phyloP scores from a whole-genome alignment of 2,888 invertebrate genomes.

The Ariolimax columbianus region DNA sequence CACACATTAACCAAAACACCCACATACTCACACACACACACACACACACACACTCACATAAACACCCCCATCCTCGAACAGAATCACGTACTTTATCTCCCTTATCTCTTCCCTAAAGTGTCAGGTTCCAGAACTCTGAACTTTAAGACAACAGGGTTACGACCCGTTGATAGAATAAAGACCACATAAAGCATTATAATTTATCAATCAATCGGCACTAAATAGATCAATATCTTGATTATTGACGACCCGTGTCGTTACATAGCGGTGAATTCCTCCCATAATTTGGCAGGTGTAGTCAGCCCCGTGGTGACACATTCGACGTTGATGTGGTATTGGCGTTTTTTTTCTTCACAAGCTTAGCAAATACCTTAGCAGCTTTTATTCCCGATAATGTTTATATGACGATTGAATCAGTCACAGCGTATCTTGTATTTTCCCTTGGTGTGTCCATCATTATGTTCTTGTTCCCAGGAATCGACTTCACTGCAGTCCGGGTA shows the following conservation, averaged over 20 bases:
- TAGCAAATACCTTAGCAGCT: constrained; percentile 1
- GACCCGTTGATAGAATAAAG: neutral
- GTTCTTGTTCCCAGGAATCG: neutral
- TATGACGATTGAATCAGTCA: neutral
- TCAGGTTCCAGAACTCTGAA: neutral
- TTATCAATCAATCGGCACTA: constrained; percentile 14
- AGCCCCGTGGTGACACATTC: neutral
- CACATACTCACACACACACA: neutral
- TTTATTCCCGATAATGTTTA: neutral
- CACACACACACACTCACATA: neutral
- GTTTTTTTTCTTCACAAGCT: neutral
- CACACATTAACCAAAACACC: neutral
- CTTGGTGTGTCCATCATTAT: neutral
- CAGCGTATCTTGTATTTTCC: neutral
- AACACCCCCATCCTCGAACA: too few species aligned
- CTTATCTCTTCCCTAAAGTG: neutral
- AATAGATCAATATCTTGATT: constrained; percentile 25
- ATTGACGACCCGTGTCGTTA: constrained; percentile 19
- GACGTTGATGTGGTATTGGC: neutral
- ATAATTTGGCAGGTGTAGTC: constrained; percentile 15
- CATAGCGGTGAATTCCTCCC: neutral
- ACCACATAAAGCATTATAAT: constrained; percentile 7
- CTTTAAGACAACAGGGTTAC: neutral
- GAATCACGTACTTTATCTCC: neutral
- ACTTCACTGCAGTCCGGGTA: neutral